These are phyloP conservation scores for Tipula helvola DNA, from an alignment of 2,888 invertebrate species.

Conservation along the genomic window DNA sequence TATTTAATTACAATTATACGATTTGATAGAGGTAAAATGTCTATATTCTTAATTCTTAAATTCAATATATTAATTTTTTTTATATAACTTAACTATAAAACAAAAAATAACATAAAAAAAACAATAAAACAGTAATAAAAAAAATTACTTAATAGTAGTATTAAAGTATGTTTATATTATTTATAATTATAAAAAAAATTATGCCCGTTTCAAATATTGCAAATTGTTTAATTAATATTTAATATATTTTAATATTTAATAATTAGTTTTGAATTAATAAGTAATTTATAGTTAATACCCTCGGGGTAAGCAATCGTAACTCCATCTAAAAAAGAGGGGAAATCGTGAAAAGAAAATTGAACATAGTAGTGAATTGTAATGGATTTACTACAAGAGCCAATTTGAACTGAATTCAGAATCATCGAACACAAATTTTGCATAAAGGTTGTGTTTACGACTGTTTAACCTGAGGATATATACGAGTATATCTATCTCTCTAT, in stretches of 20 bases:
- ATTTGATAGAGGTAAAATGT: conserved; percentile 4
- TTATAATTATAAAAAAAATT: conserved; percentile 9
- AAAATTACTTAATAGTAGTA: neutral
- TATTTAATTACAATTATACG: neutral
- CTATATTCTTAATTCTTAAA: conserved; percentile 4
- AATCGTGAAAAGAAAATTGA: no score
- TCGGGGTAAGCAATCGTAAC: no score
- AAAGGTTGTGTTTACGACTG: no score
- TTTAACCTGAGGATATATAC: neutral
- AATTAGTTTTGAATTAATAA: neutral
- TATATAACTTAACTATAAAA: conserved; percentile 4
- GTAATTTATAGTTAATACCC: neutral
- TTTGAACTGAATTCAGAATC: no score
- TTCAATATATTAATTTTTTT: neutral
- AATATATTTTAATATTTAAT: neutral
- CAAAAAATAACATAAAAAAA: conserved; percentile 5
- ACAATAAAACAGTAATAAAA: neutral
- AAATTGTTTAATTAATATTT: conserved; percentile 5
- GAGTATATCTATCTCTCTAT: neutral
- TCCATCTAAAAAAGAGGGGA: no score
- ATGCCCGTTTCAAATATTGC: conserved; percentile 15
- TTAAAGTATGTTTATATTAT: neutral
- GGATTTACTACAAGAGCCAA: no score
- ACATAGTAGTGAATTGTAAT: no score
- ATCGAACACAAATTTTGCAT: no score